A percentile compares a stretch with the other conserved stretches of the same genome.
Conservation (phyloP, 2,797 vertebrate species). For the Muraenolepis orangiensis region DNA sequence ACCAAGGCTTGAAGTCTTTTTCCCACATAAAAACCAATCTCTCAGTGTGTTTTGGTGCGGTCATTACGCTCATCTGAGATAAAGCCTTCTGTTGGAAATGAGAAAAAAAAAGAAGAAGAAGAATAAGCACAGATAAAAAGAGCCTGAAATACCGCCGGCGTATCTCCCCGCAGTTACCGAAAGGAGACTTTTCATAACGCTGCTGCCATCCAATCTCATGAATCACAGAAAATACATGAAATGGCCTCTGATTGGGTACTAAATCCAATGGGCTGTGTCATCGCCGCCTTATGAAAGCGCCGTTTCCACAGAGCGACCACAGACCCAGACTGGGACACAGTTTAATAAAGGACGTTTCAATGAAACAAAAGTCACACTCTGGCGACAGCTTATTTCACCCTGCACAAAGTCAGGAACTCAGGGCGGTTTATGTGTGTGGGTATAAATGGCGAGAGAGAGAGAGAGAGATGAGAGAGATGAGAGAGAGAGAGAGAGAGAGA, state of each 20-base stretch:
- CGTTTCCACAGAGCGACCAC: conserved; percentile 43
- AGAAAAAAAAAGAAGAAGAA: conserved; percentile 66
- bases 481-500: neutral
- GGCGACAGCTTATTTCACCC: conserved; percentile 24
- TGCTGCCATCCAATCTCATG: conserved; percentile 59
- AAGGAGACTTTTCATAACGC: conserved; percentile 63
- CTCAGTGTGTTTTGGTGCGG: conserved; percentile 49
- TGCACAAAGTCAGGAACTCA: conserved; percentile 24
- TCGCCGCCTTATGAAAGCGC: conserved; percentile 51
- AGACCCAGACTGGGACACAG: conserved; percentile 32
- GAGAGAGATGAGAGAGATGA: neutral
- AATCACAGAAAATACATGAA: conserved; percentile 62
- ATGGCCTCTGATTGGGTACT: conserved; percentile 57
- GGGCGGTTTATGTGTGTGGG: conserved; percentile 17
- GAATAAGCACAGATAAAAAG: conserved; percentile 60
- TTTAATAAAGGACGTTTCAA: conserved; percentile 62
- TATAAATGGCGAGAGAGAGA: neutral
- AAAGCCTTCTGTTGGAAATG: conserved; percentile 62
- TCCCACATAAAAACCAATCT: conserved; percentile 59
- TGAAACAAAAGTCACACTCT: conserved; percentile 26
- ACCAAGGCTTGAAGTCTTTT: conserved; percentile 11
- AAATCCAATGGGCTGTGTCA: conserved; percentile 64
- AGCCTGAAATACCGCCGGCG: conserved; percentile 51
- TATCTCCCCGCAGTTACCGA: conserved; percentile 59
- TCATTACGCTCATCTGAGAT: conserved; percentile 67